phyloP scores from a whole-genome alignment of 2,113 vertebrate genomes.

The Pelvicachromis taeniatus region DNA sequence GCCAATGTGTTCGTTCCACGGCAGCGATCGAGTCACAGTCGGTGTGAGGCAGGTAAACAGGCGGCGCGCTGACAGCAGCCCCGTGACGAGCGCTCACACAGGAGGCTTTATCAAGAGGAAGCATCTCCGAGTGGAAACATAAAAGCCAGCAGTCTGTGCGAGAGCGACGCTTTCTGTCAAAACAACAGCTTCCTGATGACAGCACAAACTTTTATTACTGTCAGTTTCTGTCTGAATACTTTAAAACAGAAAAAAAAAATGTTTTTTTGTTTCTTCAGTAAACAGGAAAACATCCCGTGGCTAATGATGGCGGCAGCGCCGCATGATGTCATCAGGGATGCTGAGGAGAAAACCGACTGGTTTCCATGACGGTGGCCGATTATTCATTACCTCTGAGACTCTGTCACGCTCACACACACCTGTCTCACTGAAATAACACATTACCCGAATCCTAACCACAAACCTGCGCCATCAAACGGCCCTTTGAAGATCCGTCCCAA shows the following conservation, averaged over 20 bases:
- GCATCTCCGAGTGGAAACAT: not conserved
- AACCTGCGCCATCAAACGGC: not conserved
- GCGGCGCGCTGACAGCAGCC: not conserved
- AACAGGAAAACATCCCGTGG: not conserved
- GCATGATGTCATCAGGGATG: not conserved
- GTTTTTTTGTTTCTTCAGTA: not conserved
- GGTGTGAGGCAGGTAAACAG: not conserved
- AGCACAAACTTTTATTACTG: not conserved
- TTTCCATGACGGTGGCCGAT: not conserved
- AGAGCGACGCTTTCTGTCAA: slow-evolving; percentile 12
- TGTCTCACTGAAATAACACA: not conserved
- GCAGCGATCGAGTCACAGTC: not conserved
- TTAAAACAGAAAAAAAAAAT: not conserved
- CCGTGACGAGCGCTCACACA: not conserved
- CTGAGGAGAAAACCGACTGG: not conserved
- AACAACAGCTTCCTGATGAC: slow-evolving; percentile 10
- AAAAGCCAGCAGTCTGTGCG: not conserved
- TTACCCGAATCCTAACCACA: not conserved
- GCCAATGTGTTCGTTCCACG: not conserved
- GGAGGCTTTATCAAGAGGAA: not conserved
- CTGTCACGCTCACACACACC: not conserved
- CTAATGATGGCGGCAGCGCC: not conserved
- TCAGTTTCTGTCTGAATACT: not conserved
- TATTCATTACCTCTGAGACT: not conserved
- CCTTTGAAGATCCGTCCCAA: not conserved